Percentiles rank a stretch among this genome's conserved stretches.
Conservation (phyloP, 1,140 invertebrate species). For the Ditylenchus dipsaci region DNA sequence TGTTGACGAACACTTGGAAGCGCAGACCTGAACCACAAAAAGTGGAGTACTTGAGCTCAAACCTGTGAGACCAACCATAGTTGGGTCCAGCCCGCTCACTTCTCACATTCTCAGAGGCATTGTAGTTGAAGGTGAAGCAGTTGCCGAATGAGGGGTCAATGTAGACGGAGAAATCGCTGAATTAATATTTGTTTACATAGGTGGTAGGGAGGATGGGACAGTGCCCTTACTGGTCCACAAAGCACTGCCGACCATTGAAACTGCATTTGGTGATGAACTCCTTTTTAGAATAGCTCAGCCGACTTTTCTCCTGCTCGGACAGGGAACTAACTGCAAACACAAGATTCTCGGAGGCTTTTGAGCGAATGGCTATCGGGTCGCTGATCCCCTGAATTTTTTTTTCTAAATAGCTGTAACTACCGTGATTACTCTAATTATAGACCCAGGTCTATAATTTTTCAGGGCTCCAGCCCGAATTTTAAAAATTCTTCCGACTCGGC, state of each 20-base stretch:
- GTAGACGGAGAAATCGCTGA: constrained; percentile 53
- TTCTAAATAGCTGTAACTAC: too few relatives aligned
- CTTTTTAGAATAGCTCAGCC: constrained; percentile 46
- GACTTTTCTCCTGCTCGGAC: constrained; percentile 44
- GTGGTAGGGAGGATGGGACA: neutral
- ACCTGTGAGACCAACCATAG: constrained; percentile 44
- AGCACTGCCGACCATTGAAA: constrained; percentile 54
- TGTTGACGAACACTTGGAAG: constrained; percentile 57
- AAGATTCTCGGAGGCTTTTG: constrained; percentile 53
- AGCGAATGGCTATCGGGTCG: constrained; percentile 52
- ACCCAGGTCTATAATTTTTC: too few relatives aligned
- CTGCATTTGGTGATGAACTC: constrained; percentile 58
- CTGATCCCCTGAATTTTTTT: constrained; percentile 24
- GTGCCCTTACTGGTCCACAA: constrained; percentile 46
- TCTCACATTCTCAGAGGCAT: constrained; percentile 46
- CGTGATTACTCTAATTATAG: too few relatives aligned
- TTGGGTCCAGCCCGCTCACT: constrained; percentile 50
- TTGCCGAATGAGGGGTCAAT: constrained; percentile 54
- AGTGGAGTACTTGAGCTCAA: constrained; percentile 3
- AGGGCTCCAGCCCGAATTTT: too few relatives aligned
- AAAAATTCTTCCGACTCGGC: too few relatives aligned
- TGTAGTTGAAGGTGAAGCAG: constrained; percentile 56
- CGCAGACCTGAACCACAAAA: constrained; percentile 40
- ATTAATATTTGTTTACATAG: constrained; percentile 7
- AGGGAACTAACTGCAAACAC: constrained; percentile 51